A percentile compares a stretch with the other conserved stretches of the same genome.
phyloP scores from a whole-genome alignment of 2,888 invertebrate species.

The Drosophila eohydei region DNA sequence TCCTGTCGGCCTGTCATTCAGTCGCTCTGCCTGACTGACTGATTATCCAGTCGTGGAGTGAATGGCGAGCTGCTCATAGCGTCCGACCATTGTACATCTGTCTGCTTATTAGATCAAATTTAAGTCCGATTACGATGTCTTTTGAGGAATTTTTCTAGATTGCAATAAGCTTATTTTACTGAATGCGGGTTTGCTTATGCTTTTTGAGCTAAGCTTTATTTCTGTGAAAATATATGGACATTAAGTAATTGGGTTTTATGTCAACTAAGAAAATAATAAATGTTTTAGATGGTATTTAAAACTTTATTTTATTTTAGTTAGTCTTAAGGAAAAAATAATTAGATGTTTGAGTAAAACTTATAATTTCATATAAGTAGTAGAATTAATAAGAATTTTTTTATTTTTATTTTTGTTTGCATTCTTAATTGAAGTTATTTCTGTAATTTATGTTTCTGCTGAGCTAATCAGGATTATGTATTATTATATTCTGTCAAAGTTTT shows the following conservation, averaged over 20 bases:
- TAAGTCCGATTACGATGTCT: slow-evolving; percentile 42
- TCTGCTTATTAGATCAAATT: slow-evolving; percentile 68
- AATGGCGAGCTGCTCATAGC: neutral
- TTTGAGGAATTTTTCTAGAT: neutral
- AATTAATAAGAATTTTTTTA: too few relatives aligned
- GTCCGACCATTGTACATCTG: slow-evolving; percentile 25
- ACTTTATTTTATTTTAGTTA: too few relatives aligned
- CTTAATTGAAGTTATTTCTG: too few relatives aligned
- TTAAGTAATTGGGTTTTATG: too few relatives aligned
- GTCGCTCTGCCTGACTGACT: neutral
- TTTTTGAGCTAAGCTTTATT: too few relatives aligned
- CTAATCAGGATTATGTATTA: neutral
- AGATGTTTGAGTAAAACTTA: neutral
- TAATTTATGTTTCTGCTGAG: neutral
- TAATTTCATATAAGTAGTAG: too few relatives aligned
- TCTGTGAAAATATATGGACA: too few relatives aligned
- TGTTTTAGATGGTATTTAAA: too few relatives aligned
- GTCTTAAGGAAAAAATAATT: neutral
- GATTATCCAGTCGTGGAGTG: slow-evolving; percentile 7
- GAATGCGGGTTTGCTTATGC: neutral
- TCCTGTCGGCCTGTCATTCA: slow-evolving; percentile 2
- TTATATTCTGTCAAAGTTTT: neutral
- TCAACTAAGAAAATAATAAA: too few relatives aligned
- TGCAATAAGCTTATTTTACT: neutral
- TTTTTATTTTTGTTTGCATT: too few relatives aligned